Percentiles rank a stretch among this genome's conserved stretches.
These are phyloP conservation scores for Chloropsis hardwickii DNA, from an alignment of 2,113 vertebrate genomes.

Conservation along the genomic window DNA sequence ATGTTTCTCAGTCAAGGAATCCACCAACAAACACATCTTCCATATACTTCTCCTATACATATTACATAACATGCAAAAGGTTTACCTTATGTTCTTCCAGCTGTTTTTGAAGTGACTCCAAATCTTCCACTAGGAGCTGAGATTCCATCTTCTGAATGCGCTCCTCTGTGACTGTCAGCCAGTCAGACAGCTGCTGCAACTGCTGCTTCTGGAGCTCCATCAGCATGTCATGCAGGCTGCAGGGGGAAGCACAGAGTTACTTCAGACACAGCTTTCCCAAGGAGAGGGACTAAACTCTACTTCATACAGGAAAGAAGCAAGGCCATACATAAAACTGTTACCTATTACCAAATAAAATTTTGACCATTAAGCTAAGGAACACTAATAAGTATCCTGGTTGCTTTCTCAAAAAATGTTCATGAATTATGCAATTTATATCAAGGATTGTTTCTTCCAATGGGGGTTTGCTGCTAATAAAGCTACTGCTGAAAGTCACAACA, in stretches of 20 bases:
- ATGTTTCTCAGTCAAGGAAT: not conserved
- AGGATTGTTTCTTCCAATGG: not conserved
- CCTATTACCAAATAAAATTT: not conserved
- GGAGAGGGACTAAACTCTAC: not conserved
- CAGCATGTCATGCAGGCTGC: conserved; percentile 91
- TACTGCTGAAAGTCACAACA: not conserved
- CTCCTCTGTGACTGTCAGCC: conserved; percentile 88
- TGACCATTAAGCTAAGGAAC: not conserved
- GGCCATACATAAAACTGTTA: not conserved
- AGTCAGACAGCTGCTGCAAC: conserved; percentile 90
- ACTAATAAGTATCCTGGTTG: not conserved
- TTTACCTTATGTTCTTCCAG: conserved; percentile 89
- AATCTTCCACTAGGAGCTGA: conserved; percentile 69
- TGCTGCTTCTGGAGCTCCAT: conserved; percentile 96
- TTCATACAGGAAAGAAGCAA: not conserved
- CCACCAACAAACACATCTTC: not conserved
- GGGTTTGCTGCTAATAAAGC: not conserved
- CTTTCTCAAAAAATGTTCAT: not conserved
- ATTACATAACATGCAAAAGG: not conserved
- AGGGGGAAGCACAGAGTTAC: not conserved
- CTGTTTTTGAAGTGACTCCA: conserved; percentile 81
- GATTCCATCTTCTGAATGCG: conserved; percentile 90
- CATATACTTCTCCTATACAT: not conserved
- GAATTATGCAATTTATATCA: not conserved
- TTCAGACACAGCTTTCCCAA: not conserved